Percentiles rank a stretch among this genome's conserved stretches.
These are phyloP conservation scores for Scomber japonicus DNA, from an alignment of 2,113 vertebrate species.

Conservation along the genomic window DNA sequence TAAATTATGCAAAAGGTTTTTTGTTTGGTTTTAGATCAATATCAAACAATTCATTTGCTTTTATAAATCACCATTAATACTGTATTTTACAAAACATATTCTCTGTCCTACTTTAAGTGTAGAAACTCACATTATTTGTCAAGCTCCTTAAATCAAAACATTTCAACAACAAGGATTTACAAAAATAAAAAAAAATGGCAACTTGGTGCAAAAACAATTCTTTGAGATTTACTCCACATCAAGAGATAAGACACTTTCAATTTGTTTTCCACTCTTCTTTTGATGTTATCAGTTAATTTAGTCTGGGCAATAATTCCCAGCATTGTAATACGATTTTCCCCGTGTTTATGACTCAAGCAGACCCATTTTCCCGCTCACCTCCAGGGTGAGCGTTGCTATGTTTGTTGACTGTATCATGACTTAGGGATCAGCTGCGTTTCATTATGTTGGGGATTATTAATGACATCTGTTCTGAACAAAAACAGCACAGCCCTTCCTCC, in stretches of 20 bases:
- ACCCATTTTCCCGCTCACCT: constrained; percentile 39
- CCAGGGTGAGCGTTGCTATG: constrained; percentile 46
- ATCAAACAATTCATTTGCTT: background rate
- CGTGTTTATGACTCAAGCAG: constrained; percentile 32
- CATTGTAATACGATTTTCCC: constrained; percentile 46
- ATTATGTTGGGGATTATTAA: constrained; percentile 78
- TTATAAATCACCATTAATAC: background rate
- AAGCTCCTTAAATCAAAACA: constrained; percentile 6
- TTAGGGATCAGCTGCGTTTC: constrained; percentile 67
- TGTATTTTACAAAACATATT: background rate
- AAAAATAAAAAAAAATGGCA: constrained; percentile 33
- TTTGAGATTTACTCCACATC: constrained; percentile 32
- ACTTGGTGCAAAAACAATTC: constrained; percentile 39
- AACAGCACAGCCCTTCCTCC: constrained; percentile 37
- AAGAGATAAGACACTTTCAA: constrained; percentile 61
- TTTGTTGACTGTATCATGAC: constrained; percentile 68
- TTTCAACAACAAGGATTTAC: background rate
- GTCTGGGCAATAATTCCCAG: constrained; percentile 55
- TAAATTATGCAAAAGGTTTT: background rate
- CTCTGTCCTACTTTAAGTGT: background rate
- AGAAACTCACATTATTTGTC: background rate
- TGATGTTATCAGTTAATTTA: constrained; percentile 74
- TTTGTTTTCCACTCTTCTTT: constrained; percentile 46
- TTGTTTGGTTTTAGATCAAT: background rate
- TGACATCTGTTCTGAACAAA: constrained; percentile 71